Percentiles rank a stretch among this genome's conserved stretches.
These are phyloP conservation scores for Pteruthius melanotis DNA, from an alignment of 2,113 vertebrate genomes.

Conservation along the genomic window DNA sequence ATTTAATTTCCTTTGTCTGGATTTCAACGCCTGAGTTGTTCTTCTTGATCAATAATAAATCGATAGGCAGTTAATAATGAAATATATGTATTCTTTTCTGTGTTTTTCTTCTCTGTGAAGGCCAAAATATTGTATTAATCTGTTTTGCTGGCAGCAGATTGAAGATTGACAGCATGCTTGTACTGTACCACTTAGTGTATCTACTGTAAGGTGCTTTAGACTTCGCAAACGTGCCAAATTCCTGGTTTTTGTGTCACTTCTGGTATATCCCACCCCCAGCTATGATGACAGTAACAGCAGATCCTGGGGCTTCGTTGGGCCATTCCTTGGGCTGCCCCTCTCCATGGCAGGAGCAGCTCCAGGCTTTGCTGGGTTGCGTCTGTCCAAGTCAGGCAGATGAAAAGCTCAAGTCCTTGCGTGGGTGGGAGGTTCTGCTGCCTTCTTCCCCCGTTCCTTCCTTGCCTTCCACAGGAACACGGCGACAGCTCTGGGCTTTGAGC, in stretches of 20 bases:
- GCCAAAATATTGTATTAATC: slow-evolving; percentile 39
- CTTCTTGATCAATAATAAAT: slow-evolving; percentile 13
- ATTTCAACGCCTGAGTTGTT: neutral
- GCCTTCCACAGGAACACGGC: slow-evolving; percentile 4
- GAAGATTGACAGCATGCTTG: neutral
- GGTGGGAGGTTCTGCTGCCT: slow-evolving; percentile 42
- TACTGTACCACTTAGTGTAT: neutral
- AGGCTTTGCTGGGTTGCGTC: neutral
- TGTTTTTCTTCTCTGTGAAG: neutral
- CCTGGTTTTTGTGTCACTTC: neutral
- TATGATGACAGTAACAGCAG: neutral
- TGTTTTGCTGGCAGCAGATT: slow-evolving; percentile 28
- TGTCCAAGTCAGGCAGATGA: neutral
- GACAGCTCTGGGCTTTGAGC: slow-evolving; percentile 46
- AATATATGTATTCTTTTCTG: slow-evolving; percentile 15
- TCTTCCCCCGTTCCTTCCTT: neutral
- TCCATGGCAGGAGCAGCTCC: neutral
- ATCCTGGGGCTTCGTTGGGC: neutral
- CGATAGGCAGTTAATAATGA: slow-evolving; percentile 21
- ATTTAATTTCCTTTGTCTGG: neutral
- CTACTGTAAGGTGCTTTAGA: neutral
- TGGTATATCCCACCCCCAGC: neutral
- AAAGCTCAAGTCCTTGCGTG: slow-evolving; percentile 8
- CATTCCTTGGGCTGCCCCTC: neutral
- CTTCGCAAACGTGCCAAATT: neutral